Evolutionary conservation across 2,113 vertebrate genomes (phyloP), one percentile per base, ranked within the genome.

Genomic region (Corythaixoides concolor): DNA sequence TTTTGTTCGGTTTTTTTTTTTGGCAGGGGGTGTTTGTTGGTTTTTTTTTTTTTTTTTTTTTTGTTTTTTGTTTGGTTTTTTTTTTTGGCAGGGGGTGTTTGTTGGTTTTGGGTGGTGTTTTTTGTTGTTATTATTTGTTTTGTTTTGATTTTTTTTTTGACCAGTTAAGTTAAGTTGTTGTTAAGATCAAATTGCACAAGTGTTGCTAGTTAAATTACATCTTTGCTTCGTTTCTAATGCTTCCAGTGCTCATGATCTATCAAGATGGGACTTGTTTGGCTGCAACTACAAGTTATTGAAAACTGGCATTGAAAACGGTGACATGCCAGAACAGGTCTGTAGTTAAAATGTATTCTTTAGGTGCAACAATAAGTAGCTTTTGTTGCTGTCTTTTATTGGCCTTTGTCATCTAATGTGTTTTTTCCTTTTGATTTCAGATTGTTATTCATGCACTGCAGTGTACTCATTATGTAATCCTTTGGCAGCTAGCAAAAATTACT

Each of bases 401-500:
- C 58, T 95, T 70, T 91, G 53, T 88, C 75, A 85, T 92, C 92
- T 91, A 68, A 96, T 39, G 56, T 19, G 0, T 52, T 84, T 59
- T 85, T 74, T 35, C 89, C 93, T 97, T 80, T 97, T 96, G 64
- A 35, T 98, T 97, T 94, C 98, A 99, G 99, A 99, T 99, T 90
- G 99, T 99, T 97, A 99, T 99, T 98, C 99, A 99, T 39, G 99
- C 99, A 87, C 98, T 99, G 97, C 99, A 99, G 97, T 99, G 99
- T 97, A 99, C 99, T 96, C 99, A 99, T 98, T 99, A 99, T 90
- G 99, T 99, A 90, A 99, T 99, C 95, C 98, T 99, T 94, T 99
- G 99, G 99, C 98, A 99, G 97, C 98, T 99, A 96, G 99, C 99
- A 88, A 99, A 99, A 96, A 97, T 99, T 64, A 99, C 99, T 53